phyloP scores from a whole-genome alignment of 2,888 invertebrate species.

The Pollenia angustigena region DNA sequence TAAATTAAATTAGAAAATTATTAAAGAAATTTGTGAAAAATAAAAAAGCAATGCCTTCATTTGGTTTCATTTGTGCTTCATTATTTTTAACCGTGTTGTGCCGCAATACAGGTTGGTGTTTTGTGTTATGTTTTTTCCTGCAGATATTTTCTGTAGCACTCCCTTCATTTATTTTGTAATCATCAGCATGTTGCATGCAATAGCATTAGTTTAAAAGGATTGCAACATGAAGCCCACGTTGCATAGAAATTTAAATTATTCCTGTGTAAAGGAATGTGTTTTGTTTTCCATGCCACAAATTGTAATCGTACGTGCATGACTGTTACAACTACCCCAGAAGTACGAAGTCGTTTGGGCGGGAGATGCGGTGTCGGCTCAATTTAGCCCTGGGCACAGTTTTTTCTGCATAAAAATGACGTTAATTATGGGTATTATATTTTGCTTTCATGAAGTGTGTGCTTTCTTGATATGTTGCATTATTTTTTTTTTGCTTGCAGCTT shows the following conservation, averaged over 20 bases:
- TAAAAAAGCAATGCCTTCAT: constrained; percentile 61
- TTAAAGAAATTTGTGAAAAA: constrained; percentile 9
- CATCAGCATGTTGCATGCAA: constrained; percentile 17
- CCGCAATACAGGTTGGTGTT: constrained; percentile 78
- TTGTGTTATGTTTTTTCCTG: not conserved
- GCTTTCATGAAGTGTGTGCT: not conserved
- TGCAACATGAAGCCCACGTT: constrained; percentile 10
- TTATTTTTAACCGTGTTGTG: constrained; percentile 76
- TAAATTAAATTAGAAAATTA: not conserved
- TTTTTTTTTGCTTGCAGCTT: not conserved
- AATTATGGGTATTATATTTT: constrained; percentile 44
- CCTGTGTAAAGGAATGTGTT: not conserved
- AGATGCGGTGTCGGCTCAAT: not conserved
- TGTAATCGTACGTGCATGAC: not conserved
- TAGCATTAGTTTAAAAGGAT: constrained; percentile 2
- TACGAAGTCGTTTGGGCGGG: not conserved
- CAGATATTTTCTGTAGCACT: not conserved
- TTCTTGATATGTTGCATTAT: not conserved
- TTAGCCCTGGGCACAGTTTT: constrained; percentile 37
- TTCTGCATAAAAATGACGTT: constrained; percentile 36
- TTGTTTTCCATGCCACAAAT: constrained; percentile 24
- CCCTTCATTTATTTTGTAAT: too few relatives aligned
- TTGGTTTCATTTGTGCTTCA: constrained; percentile 73
- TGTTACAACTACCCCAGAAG: not conserved
- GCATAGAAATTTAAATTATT: constrained; percentile 8